Evolutionary conservation across 2,113 vertebrate species (phyloP), one percentile per base, ranked within the genome.

Genomic region (Taurulus bubalis): DNA sequence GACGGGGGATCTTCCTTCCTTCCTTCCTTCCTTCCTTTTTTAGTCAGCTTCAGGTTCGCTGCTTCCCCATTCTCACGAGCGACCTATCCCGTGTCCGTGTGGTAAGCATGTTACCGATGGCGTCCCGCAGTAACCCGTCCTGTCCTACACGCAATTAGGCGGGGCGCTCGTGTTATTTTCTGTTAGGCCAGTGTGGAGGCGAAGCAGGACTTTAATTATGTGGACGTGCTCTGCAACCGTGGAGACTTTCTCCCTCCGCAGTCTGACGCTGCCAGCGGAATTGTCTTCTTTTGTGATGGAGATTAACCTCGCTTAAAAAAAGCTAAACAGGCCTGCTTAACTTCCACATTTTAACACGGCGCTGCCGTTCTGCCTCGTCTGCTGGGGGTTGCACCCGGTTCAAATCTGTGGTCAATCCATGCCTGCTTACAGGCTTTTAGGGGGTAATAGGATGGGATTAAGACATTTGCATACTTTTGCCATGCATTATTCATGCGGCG

Each of bases 401-500:
- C 87, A 71, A 86, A 91, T 89, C 60, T 49, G 62, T 86, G 87
- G 85, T 90, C 88, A 91, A 90, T 90, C 87, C 84, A 24, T 70
- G 64, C 76, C 85, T 78, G 70, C 82, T 89, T 81, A 84, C 79
- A 84, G 86, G 86, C 90, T 91, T 91, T 93, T 87, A 91, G 79
- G 80, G 53, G 90, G 79, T 94, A 94, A 94, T 91, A 81, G 90
- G 90, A 91, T 90, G 77, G 90, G 93, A 95, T 94, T 92, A 94
- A 82, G 76, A 86, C 86, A 95, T 95, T 94, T 92, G 90, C 92
- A 91, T 92, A 84, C 71, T 79, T 32, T 76, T 72, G 2, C 64
- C 12, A 92, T 95, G 90, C 66, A 92, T 95, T 93, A 95, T 95
- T 94, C 91, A 95, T 94, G 77, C 49, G 4, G 74, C 63, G 49